Conservation (phyloP, 2,113 vertebrate species). For the Rattus norvegicus region DNA sequence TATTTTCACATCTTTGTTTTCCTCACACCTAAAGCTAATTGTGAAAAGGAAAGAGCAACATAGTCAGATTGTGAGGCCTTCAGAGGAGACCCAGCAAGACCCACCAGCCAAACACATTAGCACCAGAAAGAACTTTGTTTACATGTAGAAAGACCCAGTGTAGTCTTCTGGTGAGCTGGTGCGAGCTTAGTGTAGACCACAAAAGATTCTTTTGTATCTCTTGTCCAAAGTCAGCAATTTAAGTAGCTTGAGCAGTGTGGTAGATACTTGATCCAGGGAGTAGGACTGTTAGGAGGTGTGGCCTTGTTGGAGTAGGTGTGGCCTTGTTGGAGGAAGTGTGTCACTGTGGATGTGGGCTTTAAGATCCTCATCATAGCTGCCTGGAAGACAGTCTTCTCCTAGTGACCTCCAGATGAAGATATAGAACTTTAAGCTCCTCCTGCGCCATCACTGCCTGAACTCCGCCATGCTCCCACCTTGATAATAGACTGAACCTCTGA, state of each 20-base stretch:
- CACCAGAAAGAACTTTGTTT: neutral
- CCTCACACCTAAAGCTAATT: neutral
- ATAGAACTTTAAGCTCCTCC: no score
- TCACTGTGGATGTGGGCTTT: no score
- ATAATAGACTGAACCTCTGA: no score
- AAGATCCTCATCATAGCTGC: no score
- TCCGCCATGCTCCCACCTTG: no score
- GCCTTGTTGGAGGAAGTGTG: no score
- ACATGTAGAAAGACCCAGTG: neutral
- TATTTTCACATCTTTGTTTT: neutral
- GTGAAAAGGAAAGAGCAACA: neutral
- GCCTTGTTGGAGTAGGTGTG: no score
- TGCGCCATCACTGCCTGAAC: no score
- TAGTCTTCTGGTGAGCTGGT: neutral
- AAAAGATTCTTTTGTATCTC: constrained; percentile 8
- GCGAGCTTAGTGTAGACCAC: neutral
- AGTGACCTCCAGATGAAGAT: no score
- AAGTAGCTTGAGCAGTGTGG: neutral
- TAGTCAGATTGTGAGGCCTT: neutral
- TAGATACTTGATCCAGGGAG: no score
- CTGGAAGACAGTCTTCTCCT: no score
- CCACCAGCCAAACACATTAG: neutral
- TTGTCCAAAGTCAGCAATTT: neutral
- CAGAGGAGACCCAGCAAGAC: neutral
- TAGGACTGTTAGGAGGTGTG: no score